Base-by-base conservation (phyloP, 2,797 vertebrate species). In the Sciaenops ocellatus region DNA sequence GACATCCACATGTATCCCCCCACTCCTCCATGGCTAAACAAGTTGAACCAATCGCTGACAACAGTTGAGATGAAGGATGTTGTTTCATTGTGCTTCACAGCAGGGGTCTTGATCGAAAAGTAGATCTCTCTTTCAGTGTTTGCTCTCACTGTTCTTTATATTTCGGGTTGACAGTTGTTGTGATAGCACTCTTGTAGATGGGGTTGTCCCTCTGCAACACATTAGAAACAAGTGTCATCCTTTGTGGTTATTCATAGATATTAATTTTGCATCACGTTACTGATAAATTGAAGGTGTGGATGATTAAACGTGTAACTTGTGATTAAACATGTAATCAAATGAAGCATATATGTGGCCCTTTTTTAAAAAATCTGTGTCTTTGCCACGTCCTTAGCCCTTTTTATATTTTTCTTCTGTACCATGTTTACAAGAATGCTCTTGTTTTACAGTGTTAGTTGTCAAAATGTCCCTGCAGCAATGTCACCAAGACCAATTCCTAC, bases 31-130 rank as follows among this genome's bases (percentile, higher is more conserved):
- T 30, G 30, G 20, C 24, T 48, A 46, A 85, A 84, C 57, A 81
- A 80, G 85, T 83, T 63, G 67, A 75, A 74, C 76, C 75, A 22
- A 83, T 83, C 83, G 79, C 88, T 85, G 89, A 76, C 79, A 85
- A 30, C 79, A 44, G 70, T 71, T 81, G 64, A 69, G 80, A 82
- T 62, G 82, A 78, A 77, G 61, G 86, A 89, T 86, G 86, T 47
- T 63, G 72, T 69, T 82, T 69, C 78, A 78, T 75, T 87, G 88
- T 78, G 87, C 73, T 30, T 76, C 88, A 70, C 83, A 42, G 28
- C 73, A 38, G 86, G 83, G 68, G 41, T 48, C 63, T 54, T 42
- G 78, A 83, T 74, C 63, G 83, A 82, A 84, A 76, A 62, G 79
- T 10, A 76, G 73, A 80, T 78, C 79, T 78, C 55, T 80, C 30